Conservation (phyloP, 2,888 invertebrate genomes). For the Pristionchus arcanus region DNA sequence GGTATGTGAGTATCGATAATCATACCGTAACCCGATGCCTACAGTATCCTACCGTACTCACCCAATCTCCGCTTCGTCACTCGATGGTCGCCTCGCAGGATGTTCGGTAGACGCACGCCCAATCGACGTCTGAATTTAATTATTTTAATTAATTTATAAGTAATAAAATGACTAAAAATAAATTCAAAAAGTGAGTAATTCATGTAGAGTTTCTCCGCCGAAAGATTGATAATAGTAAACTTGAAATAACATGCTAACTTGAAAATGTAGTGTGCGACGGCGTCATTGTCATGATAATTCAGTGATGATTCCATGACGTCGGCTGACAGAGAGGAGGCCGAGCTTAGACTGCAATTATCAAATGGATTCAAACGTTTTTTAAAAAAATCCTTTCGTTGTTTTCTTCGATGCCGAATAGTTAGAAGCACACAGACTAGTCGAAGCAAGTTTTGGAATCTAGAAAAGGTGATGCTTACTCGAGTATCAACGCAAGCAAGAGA, state of each 20-base stretch:
- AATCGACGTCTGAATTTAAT: slow-evolving; percentile 58
- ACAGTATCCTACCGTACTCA: slow-evolving; percentile 48
- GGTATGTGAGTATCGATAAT: background rate
- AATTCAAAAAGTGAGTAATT: background rate
- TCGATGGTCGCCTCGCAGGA: slow-evolving; percentile 60
- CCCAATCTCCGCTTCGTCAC: slow-evolving; percentile 62
- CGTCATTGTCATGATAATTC: slow-evolving; percentile 1
- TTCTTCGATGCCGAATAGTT: too few relatives aligned
- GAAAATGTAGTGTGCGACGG: slow-evolving; percentile 8
- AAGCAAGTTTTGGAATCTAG: background rate
- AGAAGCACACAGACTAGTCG: too few relatives aligned
- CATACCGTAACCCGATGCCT: background rate
- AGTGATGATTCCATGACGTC: background rate
- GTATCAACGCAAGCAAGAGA: background rate
- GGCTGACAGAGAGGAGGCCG: background rate
- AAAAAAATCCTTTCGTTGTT: too few relatives aligned
- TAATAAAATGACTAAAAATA: background rate
- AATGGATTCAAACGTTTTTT: too few relatives aligned
- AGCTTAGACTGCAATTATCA: background rate
- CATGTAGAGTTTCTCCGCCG: background rate
- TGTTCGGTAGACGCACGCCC: slow-evolving; percentile 63
- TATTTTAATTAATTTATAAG: background rate
- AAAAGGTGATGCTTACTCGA: background rate
- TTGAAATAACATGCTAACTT: background rate
- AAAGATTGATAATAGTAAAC: background rate